These are phyloP conservation scores for Epicauta chinensis DNA, from an alignment of 1,140 invertebrate species.

Conservation along the genomic window DNA sequence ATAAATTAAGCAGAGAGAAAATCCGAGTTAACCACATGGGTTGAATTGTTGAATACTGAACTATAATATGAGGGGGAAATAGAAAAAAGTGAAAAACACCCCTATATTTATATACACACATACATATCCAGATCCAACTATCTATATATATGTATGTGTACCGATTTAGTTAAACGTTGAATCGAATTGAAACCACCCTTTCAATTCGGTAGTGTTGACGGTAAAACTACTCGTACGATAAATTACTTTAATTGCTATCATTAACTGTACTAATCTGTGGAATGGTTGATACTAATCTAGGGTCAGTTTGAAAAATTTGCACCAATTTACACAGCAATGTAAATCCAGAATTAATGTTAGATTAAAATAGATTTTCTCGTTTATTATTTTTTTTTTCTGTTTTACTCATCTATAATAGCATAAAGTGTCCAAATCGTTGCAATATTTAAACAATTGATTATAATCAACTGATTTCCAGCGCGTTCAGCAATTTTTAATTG, in stretches of 20 bases:
- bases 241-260: slow-evolving; percentile 29
- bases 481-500: too few species aligned
- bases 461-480: too few species aligned
- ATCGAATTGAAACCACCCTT: background rate
- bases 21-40: slow-evolving; percentile 22
- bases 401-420: too few species aligned
- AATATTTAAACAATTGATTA: too few species aligned
- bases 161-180: too few species aligned
- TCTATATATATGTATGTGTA: too few species aligned
- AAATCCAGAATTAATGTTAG: background rate
- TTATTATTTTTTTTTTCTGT: too few species aligned
- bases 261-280: slow-evolving; percentile 26
- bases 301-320: background rate
- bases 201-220: slow-evolving; percentile 14
- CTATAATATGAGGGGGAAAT: too few species aligned
- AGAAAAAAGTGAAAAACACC: background rate
- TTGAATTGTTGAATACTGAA: slow-evolving; percentile 7
- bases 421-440: too few species aligned
- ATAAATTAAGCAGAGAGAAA: slow-evolving; percentile 26
- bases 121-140: too few species aligned
- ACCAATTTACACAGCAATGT: background rate
- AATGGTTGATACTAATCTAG: too few species aligned
- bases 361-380: background rate
- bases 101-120: background rate
- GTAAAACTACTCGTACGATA: slow-evolving; percentile 18